Evolutionary conservation across 1,140 invertebrate genomes (phyloP).

Genomic region (Zaprionus inermis): DNA sequence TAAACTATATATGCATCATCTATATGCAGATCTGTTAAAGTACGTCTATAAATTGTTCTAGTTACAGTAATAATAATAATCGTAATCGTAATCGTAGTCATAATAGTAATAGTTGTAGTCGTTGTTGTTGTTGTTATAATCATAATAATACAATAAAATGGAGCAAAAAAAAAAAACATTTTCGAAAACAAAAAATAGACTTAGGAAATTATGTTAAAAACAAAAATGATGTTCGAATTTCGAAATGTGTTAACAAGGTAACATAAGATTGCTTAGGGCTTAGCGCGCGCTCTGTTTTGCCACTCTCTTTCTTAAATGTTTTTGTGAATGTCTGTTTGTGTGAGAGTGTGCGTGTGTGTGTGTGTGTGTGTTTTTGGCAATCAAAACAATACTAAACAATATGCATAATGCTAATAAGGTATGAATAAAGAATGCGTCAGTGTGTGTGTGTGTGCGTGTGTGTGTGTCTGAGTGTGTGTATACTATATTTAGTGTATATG

Average conservation of each 20-base stretch:
- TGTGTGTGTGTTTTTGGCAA: conserved; percentile 28
- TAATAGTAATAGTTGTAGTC: neutral
- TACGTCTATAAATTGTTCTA: conserved; percentile 53
- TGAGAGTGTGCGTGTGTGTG: conserved; percentile 1
- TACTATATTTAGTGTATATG: conserved; percentile 14
- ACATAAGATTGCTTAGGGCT: neutral
- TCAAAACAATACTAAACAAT: conserved; percentile 37
- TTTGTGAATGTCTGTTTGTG: conserved; percentile 5
- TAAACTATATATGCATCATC: conserved; percentile 1
- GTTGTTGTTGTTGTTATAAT: too few relatives aligned
- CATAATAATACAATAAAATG: conserved; percentile 33
- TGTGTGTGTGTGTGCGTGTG: conserved; percentile 4
- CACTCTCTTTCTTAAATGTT: conserved; percentile 14
- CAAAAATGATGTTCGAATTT: neutral
- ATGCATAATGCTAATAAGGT: conserved; percentile 19
- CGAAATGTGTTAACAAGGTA: conserved; percentile 3
- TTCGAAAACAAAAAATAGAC: neutral
- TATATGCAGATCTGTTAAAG: conserved; percentile 2
- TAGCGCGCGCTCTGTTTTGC: conserved; percentile 1
- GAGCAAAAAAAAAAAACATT: conserved; percentile 3
- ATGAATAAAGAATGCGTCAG: conserved; percentile 22
- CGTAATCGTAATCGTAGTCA: neutral
- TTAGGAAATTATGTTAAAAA: neutral
- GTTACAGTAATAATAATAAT: conserved; percentile 37
- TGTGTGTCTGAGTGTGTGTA: conserved; percentile 7